These are phyloP conservation scores for Tinea trinotella DNA, from an alignment of 2,888 invertebrate species.

Conservation along the genomic window DNA sequence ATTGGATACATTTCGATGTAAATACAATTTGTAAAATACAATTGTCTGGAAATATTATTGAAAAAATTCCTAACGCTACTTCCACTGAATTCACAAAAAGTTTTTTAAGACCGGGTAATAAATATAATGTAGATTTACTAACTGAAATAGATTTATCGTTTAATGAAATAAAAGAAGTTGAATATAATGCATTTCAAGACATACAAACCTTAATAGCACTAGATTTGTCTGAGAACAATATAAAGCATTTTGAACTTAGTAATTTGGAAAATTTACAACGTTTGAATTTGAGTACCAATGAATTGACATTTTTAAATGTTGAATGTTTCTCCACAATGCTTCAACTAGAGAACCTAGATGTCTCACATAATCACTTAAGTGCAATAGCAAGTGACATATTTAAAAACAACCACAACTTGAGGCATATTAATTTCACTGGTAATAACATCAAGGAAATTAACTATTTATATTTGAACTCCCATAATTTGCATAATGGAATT, in stretches of 20 bases:
- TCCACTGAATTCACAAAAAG: slow-evolving; percentile 31
- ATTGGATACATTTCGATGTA: slow-evolving; percentile 47
- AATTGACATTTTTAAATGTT: slow-evolving; percentile 36
- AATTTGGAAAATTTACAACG: slow-evolving; percentile 40
- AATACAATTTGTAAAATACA: slow-evolving; percentile 46
- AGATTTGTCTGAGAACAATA: slow-evolving; percentile 47
- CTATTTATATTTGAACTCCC: slow-evolving; percentile 39
- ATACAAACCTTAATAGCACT: slow-evolving; percentile 39
- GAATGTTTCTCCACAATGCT: slow-evolving; percentile 46
- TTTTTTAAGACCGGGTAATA: slow-evolving; percentile 28
- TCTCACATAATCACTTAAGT: slow-evolving; percentile 45
- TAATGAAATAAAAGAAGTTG: slow-evolving; percentile 44
- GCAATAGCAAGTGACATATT: slow-evolving; percentile 44
- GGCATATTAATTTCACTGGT: slow-evolving; percentile 44
- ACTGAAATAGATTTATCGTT: slow-evolving; percentile 52
- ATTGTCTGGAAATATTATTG: slow-evolving; percentile 45
- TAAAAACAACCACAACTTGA: slow-evolving; percentile 38
- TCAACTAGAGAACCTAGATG: slow-evolving; percentile 50
- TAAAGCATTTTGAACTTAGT: slow-evolving; percentile 38
- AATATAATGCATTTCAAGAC: slow-evolving; percentile 49
- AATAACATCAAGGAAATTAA: slow-evolving; percentile 40
- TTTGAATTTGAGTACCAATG: slow-evolving; percentile 51
- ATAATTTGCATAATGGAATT: slow-evolving; percentile 47
- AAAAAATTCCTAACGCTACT: slow-evolving; percentile 41
- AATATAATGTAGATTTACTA: slow-evolving; percentile 31